phyloP scores from a whole-genome alignment of 1,140 invertebrate genomes.

The Tetraneura akinire region DNA sequence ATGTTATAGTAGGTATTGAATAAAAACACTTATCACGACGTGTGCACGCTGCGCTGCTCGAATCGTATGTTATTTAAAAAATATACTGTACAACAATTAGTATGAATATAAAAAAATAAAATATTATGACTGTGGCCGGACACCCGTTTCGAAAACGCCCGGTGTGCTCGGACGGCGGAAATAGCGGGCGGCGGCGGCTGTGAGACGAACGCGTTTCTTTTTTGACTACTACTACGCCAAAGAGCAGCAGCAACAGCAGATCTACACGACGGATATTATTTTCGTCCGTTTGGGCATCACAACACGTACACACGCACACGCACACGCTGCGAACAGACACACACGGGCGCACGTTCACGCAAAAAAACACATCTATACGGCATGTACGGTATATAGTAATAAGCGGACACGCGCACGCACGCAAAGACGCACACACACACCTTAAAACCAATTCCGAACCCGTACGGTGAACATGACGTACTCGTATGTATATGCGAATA shows the following conservation, averaged over 20 bases:
- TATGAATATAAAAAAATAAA: too few relatives aligned
- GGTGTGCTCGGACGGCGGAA: constrained; percentile 41
- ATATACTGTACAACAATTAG: too few relatives aligned
- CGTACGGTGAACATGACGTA: constrained; percentile 9
- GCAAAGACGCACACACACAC: constrained; percentile 15
- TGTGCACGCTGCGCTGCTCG: neutral
- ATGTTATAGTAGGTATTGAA: too few relatives aligned
- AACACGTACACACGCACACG: constrained; percentile 26
- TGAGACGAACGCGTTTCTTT: constrained; percentile 30
- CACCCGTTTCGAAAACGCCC: constrained; percentile 44
- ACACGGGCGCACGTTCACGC: neutral
- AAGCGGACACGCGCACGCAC: neutral
- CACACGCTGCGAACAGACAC: neutral
- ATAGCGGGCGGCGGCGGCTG: constrained; percentile 6
- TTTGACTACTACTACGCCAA: constrained; percentile 5
- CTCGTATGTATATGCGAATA: neutral
- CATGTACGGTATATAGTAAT: too few relatives aligned
- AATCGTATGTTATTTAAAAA: neutral
- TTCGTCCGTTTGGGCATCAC: constrained; percentile 46
- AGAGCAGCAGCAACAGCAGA: constrained; percentile 15
- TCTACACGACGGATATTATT: constrained; percentile 45
- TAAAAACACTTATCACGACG: constrained; percentile 6
- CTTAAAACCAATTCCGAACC: constrained; percentile 45
- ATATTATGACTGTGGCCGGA: neutral
- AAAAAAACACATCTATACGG: neutral